Evolutionary conservation across 2,888 invertebrate genomes (phyloP).

Genomic region (Folsomia manolachei): DNA sequence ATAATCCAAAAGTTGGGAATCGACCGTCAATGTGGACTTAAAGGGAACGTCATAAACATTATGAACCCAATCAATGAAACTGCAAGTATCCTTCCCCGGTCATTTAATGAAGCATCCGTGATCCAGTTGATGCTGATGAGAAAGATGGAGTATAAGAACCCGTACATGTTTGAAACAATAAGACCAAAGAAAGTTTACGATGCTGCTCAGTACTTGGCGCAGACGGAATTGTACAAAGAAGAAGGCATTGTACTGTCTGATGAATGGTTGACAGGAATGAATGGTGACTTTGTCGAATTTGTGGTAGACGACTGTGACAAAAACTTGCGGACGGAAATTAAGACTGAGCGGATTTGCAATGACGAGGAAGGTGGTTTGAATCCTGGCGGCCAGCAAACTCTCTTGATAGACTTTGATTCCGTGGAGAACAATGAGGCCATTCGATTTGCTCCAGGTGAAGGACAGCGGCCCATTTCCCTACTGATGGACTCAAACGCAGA

Average conservation of each 20-base stretch:
- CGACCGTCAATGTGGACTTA: constrained; percentile 21
- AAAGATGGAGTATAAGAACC: constrained; percentile 19
- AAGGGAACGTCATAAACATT: constrained; percentile 30
- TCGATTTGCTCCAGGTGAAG: constrained; percentile 24
- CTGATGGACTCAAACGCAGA: constrained; percentile 21
- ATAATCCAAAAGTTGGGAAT: constrained; percentile 19
- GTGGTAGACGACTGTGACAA: not conserved
- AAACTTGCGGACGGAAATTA: not conserved
- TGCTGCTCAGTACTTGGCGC: constrained; percentile 35
- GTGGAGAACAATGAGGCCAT: constrained; percentile 1
- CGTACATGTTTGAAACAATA: constrained; percentile 26
- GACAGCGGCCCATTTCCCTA: constrained; percentile 15
- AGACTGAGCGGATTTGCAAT: too few relatives aligned
- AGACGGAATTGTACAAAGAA: constrained; percentile 20
- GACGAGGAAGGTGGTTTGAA: constrained; percentile 6
- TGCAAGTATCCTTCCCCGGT: constrained; percentile 17
- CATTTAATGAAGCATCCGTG: constrained; percentile 11
- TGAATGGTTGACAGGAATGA: constrained; percentile 35
- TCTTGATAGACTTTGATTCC: not conserved
- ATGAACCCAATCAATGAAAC: constrained; percentile 15
- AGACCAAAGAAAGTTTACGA: constrained; percentile 21
- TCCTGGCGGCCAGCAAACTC: not conserved
- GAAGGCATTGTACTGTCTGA: constrained; percentile 48
- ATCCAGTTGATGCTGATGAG: constrained; percentile 28
- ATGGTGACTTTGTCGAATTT: not conserved